Base-by-base conservation (phyloP, 2,888 invertebrate species). In the Eupithecia subumbrata region DNA sequence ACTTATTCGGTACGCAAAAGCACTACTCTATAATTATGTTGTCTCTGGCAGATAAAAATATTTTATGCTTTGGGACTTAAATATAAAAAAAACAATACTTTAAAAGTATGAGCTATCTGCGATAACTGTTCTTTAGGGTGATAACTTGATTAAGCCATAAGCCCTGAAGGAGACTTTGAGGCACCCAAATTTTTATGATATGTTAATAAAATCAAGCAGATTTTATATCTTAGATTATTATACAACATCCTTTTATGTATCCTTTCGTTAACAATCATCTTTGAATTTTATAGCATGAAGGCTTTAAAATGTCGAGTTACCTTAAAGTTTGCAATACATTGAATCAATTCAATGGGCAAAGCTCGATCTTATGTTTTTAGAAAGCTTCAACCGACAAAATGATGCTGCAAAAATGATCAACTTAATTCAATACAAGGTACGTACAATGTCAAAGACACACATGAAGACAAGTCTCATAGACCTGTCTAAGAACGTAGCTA, bases 1-100 rank as follows among this genome's bases (percentile, higher is more conserved):
- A 43, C 73, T 76, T 72, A 79, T 78, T 78, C 68, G 66, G 67
- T 64, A 76, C 77, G 76, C 74, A 73, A 74, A 75, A 77, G 72
- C 71, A 64, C 37, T 34, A 67, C 66, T 40, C 66, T 7, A 14
- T 22, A 43, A 66, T 66, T 66, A 66, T 37, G 37, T 37, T 37
- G 67, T 22, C 67, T 67, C 12, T 0, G 22, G 30, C 14, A 30
- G 4, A 16, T 18, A 40, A 67, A 67, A 37, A 22, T 43, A 40
- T 40, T 25, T 25, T 14, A 22, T 8, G 34, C 34, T 7, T 64
- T 64, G 18, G 9, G 22, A 25, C 14, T 5, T 25, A 25, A 25
- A 5, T 56, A 12, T 5, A 25, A 4, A 30, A 2, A 30, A 56
- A 56, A 56, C 12, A 11, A 52, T 52, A 56, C 22, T 22, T 56